Percentiles rank a stretch among this genome's conserved stretches.
Conservation (phyloP, 2,113 vertebrate genomes). For the Anoplopoma fimbria region DNA sequence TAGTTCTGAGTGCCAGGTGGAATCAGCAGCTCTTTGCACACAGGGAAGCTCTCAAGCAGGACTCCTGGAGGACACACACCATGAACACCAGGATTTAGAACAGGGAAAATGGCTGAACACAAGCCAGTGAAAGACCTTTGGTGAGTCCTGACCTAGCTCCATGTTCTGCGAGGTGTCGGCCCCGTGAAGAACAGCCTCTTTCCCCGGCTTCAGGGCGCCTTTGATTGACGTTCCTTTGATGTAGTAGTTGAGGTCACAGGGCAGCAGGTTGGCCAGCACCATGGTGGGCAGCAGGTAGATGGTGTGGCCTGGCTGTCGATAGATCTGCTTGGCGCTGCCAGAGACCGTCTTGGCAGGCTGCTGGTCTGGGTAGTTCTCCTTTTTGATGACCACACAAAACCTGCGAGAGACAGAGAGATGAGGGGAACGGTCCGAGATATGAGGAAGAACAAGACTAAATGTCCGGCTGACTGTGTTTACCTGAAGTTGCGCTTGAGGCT, state of each 20-base stretch:
- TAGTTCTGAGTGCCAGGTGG: slow-evolving; percentile 97
- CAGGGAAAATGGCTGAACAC: neutral
- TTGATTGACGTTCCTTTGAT: slow-evolving; percentile 92
- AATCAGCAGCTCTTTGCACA: slow-evolving; percentile 96
- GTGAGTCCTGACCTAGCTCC: slow-evolving; percentile 88
- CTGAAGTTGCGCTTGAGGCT: slow-evolving; percentile 89
- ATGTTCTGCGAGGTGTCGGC: slow-evolving; percentile 97
- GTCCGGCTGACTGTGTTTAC: slow-evolving; percentile 67
- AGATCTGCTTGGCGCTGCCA: slow-evolving; percentile 92
- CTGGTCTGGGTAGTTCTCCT: slow-evolving; percentile 96
- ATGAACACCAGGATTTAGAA: neutral
- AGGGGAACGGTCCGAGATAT: neutral
- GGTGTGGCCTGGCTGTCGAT: slow-evolving; percentile 95
- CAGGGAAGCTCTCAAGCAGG: slow-evolving; percentile 91
- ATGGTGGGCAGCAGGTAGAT: slow-evolving; percentile 94
- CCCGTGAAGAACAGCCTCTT: slow-evolving; percentile 90
- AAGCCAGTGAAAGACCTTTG: neutral
- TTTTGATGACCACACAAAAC: slow-evolving; percentile 97
- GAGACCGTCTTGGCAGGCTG: slow-evolving; percentile 92
- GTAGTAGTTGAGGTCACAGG: slow-evolving; percentile 95
- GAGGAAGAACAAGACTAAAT: neutral
- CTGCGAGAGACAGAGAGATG: slow-evolving; percentile 71
- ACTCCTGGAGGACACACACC: slow-evolving; percentile 82
- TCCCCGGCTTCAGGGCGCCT: slow-evolving; percentile 92
- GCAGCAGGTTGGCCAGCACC: slow-evolving; percentile 94